phyloP scores from a whole-genome alignment of 2,797 vertebrate genomes.

The Syngnathus acus region DNA sequence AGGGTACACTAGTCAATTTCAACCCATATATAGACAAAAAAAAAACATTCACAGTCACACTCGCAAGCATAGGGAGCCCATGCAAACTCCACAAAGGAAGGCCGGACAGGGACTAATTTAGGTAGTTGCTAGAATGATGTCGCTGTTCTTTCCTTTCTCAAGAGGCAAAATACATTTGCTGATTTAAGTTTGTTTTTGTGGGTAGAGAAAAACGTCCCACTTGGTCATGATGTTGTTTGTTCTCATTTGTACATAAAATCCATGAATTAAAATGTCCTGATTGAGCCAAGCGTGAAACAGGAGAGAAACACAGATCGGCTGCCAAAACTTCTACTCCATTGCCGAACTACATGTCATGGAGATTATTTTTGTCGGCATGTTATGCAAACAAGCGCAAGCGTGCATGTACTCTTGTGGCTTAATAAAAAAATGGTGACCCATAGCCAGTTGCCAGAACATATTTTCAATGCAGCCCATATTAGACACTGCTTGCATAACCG shows the following conservation, averaged over 20 bases:
- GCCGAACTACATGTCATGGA: constrained; percentile 44
- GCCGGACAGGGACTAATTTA: too few relatives aligned
- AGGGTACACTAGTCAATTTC: too few relatives aligned
- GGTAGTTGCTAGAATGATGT: background rate
- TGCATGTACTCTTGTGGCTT: constrained; percentile 10
- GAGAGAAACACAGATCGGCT: constrained; percentile 37
- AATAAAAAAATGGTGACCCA: background rate
- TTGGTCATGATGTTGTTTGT: background rate
- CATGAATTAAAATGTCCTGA: constrained; percentile 1
- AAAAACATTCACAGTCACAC: too few relatives aligned
- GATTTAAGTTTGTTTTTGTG: background rate
- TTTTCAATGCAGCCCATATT: background rate
- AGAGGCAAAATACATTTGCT: background rate
- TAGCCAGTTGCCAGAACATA: background rate
- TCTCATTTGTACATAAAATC: background rate
- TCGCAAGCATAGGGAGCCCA: too few relatives aligned
- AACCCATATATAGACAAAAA: too few relatives aligned
- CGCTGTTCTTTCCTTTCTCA: background rate
- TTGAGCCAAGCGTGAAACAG: constrained; percentile 44
- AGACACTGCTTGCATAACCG: background rate
- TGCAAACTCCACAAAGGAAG: too few relatives aligned
- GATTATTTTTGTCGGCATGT: constrained; percentile 51
- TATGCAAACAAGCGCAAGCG: constrained; percentile 30
- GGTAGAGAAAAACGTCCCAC: background rate
- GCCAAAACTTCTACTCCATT: constrained; percentile 49